These are phyloP conservation scores for Drosophila sproati DNA, from an alignment of 1,140 invertebrate species.

Conservation along the genomic window DNA sequence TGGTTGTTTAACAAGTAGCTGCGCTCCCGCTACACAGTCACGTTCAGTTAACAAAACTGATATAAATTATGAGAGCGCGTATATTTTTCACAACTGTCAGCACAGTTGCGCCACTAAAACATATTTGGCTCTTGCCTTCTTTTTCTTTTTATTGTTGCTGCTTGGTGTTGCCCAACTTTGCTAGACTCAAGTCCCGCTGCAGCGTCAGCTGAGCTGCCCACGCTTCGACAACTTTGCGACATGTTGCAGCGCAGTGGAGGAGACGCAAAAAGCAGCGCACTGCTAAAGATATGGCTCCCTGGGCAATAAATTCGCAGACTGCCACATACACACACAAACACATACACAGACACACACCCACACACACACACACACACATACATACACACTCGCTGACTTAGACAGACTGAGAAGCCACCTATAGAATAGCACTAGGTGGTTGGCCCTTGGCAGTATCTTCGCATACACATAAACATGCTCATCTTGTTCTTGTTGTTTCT, in stretches of 20 bases:
- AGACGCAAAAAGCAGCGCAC: conserved; percentile 31
- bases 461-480: conserved; percentile 11
- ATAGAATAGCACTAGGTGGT: conserved; percentile 13
- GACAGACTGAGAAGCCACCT: not conserved
- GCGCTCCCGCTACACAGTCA: conserved; percentile 64
- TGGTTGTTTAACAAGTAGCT: conserved; percentile 22
- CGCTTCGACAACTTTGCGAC: conserved; percentile 79
- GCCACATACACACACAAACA: conserved; percentile 40
- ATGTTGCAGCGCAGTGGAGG: conserved; percentile 65
- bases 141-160: conserved; percentile 42
- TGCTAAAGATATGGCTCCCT: conserved; percentile 76
- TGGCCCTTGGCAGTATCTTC: conserved; percentile 17
- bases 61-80: conserved; percentile 78
- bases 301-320: conserved; percentile 74
- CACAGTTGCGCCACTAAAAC: conserved; percentile 74
- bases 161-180: conserved; percentile 35
- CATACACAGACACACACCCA: conserved; percentile 41
- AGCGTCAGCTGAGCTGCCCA: conserved; percentile 45
- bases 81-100: conserved; percentile 81
- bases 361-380: conserved; percentile 23
- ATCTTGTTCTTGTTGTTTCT: conserved; percentile 24
- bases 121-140: conserved; percentile 59
- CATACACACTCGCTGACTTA: conserved; percentile 1
- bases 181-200: conserved; percentile 58
- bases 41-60: conserved; percentile 80